Conservation (phyloP, 2,888 invertebrate species). For the Drosophila anceps region DNA sequence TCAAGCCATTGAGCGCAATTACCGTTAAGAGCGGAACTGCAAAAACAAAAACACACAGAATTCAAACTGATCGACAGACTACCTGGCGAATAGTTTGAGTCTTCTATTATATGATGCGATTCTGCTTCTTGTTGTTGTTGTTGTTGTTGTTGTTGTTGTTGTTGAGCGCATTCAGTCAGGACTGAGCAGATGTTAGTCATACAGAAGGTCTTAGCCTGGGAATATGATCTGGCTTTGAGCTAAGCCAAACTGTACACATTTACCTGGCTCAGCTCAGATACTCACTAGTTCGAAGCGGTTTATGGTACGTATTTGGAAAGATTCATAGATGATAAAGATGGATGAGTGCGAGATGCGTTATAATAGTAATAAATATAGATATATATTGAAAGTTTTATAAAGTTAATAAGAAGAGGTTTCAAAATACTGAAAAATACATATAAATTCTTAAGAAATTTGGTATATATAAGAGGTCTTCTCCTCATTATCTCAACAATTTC, state of each 20-base stretch:
- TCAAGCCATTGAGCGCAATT: slow-evolving; percentile 16
- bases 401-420: no score
- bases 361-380: background rate
- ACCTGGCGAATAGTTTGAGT: slow-evolving; percentile 41
- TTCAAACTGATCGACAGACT: slow-evolving; percentile 24
- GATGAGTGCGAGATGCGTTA: background rate
- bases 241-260: slow-evolving; percentile 14
- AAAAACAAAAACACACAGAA: slow-evolving; percentile 11
- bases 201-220: slow-evolving; percentile 18
- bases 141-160: background rate
- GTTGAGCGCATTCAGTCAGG: slow-evolving; percentile 21
- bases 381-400: no score
- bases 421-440: background rate
- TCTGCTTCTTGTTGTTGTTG: background rate
- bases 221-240: slow-evolving; percentile 30
- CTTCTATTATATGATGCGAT: background rate
- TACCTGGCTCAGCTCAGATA: slow-evolving; percentile 52
- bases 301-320: background rate
- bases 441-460: background rate
- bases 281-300: slow-evolving; percentile 45
- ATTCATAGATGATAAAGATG: background rate
- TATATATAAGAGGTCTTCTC: no score
- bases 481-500: background rate
- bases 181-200: slow-evolving; percentile 45
- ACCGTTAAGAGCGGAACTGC: slow-evolving; percentile 53